Conservation (phyloP, 2,113 vertebrate genomes). For the Pseudorectes ferrugineus region DNA sequence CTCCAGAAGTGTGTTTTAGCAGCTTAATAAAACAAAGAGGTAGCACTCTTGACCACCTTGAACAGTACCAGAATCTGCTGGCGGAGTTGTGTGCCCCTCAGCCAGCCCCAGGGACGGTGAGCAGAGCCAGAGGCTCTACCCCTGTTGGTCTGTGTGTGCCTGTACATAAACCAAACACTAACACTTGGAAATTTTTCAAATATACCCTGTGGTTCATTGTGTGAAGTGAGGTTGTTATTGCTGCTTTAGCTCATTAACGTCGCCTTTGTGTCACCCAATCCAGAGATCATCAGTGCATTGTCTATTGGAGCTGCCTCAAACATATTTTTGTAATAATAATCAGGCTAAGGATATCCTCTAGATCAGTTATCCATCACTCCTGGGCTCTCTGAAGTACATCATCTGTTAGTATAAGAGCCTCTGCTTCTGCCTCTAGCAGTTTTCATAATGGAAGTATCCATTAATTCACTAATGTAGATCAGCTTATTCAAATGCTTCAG, state of each 20-base stretch:
- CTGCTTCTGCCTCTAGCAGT: background rate
- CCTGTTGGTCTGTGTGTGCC: background rate
- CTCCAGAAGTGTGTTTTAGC: background rate
- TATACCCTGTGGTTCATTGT: background rate
- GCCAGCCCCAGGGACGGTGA: background rate
- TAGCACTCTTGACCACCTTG: background rate
- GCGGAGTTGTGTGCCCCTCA: background rate
- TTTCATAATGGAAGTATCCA: background rate
- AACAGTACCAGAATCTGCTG: background rate
- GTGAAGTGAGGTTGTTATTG: background rate
- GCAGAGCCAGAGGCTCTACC: background rate
- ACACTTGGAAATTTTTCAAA: background rate
- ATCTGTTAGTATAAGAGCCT: background rate
- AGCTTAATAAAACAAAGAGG: background rate
- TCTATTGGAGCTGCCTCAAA: background rate
- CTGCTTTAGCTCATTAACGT: background rate
- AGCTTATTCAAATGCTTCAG: background rate
- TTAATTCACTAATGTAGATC: background rate
- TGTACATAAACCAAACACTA: accelerated
- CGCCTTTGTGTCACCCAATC: background rate
- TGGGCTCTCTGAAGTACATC: background rate
- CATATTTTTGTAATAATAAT: background rate
- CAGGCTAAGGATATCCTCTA: background rate
- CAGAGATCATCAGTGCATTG: background rate
- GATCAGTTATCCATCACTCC: background rate